Evolutionary conservation across 2,888 invertebrate species (phyloP).

Genomic region (Cosmia trapezina): DNA sequence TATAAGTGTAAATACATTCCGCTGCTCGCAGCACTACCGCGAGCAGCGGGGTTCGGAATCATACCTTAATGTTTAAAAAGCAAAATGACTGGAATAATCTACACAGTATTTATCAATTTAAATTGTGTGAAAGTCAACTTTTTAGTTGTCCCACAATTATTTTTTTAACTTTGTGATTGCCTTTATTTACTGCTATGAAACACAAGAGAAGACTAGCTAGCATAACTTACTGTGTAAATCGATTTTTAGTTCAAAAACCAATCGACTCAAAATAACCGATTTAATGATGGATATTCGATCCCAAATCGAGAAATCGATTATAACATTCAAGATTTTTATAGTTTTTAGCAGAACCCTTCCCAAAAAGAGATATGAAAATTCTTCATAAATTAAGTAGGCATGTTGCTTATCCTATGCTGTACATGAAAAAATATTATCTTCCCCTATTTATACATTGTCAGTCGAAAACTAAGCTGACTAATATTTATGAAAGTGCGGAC

Average conservation of each 20-base stretch:
- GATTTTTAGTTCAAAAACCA: background rate
- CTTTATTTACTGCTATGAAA: conserved; percentile 3
- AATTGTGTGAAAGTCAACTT: background rate
- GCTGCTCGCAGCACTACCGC: too few species aligned
- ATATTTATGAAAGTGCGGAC: conserved; percentile 1
- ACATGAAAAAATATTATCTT: conserved; percentile 75
- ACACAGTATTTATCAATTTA: background rate
- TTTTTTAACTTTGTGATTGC: background rate
- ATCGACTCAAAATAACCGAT: background rate
- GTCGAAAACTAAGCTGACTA: conserved; percentile 66
- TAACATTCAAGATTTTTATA: background rate
- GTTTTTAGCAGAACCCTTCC: conserved; percentile 30
- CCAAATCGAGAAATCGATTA: background rate
- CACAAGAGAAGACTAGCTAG: conserved; percentile 17
- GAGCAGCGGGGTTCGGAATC: too few species aligned
- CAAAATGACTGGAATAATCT: background rate
- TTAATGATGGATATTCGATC: background rate
- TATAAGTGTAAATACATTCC: too few species aligned
- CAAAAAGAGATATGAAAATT: conserved; percentile 43
- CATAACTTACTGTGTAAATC: background rate
- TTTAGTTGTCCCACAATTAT: background rate
- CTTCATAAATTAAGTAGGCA: conserved; percentile 70
- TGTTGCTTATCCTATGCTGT: conserved; percentile 70
- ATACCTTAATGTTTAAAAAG: too few species aligned
- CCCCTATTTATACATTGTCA: conserved; percentile 72